Evolutionary conservation across 1,140 invertebrate genomes (phyloP), one percentile per base, ranked within the genome.

Genomic region (Rhynchophorus ferrugineus): DNA sequence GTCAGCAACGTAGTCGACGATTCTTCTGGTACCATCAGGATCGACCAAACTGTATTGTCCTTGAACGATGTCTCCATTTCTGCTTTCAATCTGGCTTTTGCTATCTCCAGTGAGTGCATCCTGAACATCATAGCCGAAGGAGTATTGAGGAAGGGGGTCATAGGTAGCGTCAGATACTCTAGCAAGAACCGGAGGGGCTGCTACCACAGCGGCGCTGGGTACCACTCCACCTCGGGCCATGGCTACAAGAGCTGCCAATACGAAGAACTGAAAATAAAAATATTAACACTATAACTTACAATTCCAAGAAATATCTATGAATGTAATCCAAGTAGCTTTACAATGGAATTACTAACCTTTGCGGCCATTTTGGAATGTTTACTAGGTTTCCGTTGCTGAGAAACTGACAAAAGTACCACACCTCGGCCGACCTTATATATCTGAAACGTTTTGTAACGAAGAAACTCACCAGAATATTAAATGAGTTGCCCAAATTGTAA

Each of bases 1-100:
- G 63, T 79, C 77, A 17, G 78, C 77, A 2, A 78, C 80, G 66
- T 84, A 83, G 57, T 81, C 78, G 1, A 82, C 80, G 11, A 77
- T 77, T 49, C 81, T 74, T 44, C 78, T 73, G 33, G 75, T 76
- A 38, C 80, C 81, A 61, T 83, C 81, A 1, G 81, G 77, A 54
- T 83, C 80, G 14, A 79, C 71, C 13, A 83, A 63, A 1, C 77
- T 79, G 66, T 82, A 82, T 22, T 74, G 73, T 29, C 81, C 80
- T 57, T 79, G 75, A n/a, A 82, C 80, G 17, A 81, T 73, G 59
- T 82, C 79, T 9, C 80, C 80, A 41, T 71, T 68, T 5, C 76
- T 69, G 20, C 69, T 71, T 61, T 78, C 76, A 38, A 76, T 66
- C 57, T 78, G 75, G 56, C 71, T 73, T 65, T 79, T 78, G 52